Percentiles rank a stretch among this genome's conserved stretches.
Evolutionary conservation across 2,888 invertebrate genomes (phyloP).

Genomic region (Pherbina coryleti): DNA sequence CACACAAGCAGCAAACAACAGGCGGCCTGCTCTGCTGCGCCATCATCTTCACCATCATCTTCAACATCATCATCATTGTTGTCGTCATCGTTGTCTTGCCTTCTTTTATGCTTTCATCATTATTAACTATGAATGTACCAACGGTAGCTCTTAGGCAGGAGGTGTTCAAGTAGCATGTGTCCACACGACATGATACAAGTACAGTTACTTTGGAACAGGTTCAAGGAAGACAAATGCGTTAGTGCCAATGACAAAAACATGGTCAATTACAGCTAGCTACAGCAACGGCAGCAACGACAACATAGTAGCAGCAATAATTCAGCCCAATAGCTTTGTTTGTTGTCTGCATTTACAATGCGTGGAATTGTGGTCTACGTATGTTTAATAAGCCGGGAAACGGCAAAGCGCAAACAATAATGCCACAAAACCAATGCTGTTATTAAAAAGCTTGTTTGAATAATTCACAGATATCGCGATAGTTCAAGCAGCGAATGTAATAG

Average conservation of each 20-base stretch:
- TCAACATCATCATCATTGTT: not conserved
- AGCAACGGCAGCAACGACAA: not conserved
- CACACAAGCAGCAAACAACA: too few species aligned
- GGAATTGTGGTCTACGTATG: not conserved
- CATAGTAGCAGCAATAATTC: not conserved
- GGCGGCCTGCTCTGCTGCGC: too few species aligned
- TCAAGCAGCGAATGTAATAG: too few species aligned
- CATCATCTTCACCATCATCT: not conserved
- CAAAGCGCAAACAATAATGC: too few species aligned
- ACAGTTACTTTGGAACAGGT: conserved; percentile 21
- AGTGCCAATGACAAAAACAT: conserved; percentile 1
- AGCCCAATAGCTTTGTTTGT: not conserved
- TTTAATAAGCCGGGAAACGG: too few species aligned
- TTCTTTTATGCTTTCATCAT: too few species aligned
- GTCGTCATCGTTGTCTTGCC: too few species aligned
- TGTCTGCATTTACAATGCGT: not conserved
- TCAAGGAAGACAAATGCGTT: not conserved
- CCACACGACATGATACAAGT: conserved; percentile 25
- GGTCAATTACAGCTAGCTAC: not conserved
- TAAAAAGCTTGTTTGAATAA: too few species aligned
- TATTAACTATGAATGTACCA: not conserved
- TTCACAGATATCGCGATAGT: too few species aligned
- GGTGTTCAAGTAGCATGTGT: conserved; percentile 28
- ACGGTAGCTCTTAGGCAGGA: conserved; percentile 3
- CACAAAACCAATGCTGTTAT: too few species aligned